These are phyloP conservation scores for Epinephelus coioides DNA, from an alignment of 2,797 vertebrate genomes.

Conservation along the genomic window DNA sequence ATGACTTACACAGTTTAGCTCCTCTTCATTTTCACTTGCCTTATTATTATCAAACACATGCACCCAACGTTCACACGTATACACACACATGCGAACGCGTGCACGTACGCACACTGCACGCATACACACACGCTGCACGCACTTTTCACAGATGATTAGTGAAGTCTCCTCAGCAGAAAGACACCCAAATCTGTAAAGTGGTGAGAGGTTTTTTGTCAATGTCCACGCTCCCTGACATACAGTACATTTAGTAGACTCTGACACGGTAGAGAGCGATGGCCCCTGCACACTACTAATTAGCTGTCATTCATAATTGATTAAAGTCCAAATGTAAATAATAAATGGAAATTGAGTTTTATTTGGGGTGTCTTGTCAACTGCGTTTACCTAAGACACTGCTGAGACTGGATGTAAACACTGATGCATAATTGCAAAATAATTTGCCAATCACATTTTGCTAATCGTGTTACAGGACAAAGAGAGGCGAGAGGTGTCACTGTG, in stretches of 20 bases:
- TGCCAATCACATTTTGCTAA: constrained; percentile 54
- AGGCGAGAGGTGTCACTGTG: constrained; percentile 32
- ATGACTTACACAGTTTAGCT: constrained; percentile 84
- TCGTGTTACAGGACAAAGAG: constrained; percentile 48
- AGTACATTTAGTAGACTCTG: constrained; percentile 65
- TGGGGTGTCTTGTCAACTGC: constrained; percentile 64
- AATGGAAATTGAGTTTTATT: constrained; percentile 79
- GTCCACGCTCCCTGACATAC: constrained; percentile 66
- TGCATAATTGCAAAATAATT: constrained; percentile 62
- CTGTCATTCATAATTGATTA: constrained; percentile 85
- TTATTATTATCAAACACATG: constrained; percentile 77
- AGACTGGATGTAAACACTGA: constrained; percentile 65
- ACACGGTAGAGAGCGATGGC: constrained; percentile 71
- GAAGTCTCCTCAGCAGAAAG: constrained; percentile 71
- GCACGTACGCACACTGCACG: too few species aligned
- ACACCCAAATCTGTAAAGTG: constrained; percentile 72
- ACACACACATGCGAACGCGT: neutral
- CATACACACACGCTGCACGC: constrained; percentile 9
- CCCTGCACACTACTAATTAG: constrained; percentile 77
- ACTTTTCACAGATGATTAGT: constrained; percentile 79
- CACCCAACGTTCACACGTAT: constrained; percentile 1
- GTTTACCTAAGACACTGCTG: constrained; percentile 47
- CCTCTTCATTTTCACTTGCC: constrained; percentile 83
- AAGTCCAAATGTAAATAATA: constrained; percentile 80
- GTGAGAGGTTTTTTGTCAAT: constrained; percentile 74